phyloP scores from a whole-genome alignment of 2,797 vertebrate species.

The Microctenopoma steveboyesi region DNA sequence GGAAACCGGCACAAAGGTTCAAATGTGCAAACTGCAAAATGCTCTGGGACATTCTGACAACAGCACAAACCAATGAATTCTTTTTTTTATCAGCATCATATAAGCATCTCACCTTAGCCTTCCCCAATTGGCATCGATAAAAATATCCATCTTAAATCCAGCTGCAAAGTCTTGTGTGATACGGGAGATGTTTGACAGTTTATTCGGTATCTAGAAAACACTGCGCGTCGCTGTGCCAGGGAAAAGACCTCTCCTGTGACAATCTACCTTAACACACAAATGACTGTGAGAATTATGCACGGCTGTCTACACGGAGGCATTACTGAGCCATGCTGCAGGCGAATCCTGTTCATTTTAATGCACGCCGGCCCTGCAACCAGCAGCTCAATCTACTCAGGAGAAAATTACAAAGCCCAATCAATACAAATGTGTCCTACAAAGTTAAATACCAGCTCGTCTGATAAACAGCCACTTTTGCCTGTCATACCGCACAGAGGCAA shows the following conservation, averaged over 20 bases:
- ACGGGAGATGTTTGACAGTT: slow-evolving; percentile 20
- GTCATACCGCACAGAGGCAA: slow-evolving; percentile 57
- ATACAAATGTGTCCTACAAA: slow-evolving; percentile 75
- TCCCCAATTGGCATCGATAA: slow-evolving; percentile 6
- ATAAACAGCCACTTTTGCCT: slow-evolving; percentile 70
- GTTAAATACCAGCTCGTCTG: slow-evolving; percentile 70
- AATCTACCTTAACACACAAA: slow-evolving; percentile 38
- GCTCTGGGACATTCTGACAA: background rate
- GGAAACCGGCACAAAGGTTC: slow-evolving; percentile 2
- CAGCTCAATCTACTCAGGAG: slow-evolving; percentile 68
- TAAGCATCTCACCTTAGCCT: slow-evolving; percentile 24
- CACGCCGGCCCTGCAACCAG: slow-evolving; percentile 50
- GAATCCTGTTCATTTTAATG: slow-evolving; percentile 65
- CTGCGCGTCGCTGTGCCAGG: background rate
- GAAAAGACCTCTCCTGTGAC: slow-evolving; percentile 29
- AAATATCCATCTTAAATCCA: slow-evolving; percentile 17
- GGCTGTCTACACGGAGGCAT: slow-evolving; percentile 26
- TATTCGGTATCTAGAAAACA: slow-evolving; percentile 5
- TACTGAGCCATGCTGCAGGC: slow-evolving; percentile 54
- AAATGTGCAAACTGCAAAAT: background rate
- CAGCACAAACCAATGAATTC: background rate
- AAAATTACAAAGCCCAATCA: slow-evolving; percentile 78
- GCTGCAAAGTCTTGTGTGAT: background rate
- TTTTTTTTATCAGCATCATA: background rate
- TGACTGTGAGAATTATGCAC: slow-evolving; percentile 26